These are phyloP conservation scores for Pygoscelis antarcticus DNA, from an alignment of 2,113 vertebrate genomes.

Conservation along the genomic window DNA sequence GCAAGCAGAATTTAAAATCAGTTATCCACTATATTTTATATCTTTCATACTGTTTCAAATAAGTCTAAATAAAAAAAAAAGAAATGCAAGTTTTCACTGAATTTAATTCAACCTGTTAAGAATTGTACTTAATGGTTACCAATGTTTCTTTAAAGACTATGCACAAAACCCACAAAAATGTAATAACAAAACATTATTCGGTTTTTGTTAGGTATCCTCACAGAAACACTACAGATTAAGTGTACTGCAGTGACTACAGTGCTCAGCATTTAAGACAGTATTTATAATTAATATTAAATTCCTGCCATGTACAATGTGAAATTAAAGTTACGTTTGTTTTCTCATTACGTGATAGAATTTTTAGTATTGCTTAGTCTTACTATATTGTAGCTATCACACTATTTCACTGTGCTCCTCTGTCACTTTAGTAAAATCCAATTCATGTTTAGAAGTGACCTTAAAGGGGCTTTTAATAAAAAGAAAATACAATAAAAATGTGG, in stretches of 20 bases:
- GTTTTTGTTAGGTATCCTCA: background rate
- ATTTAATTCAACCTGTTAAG: background rate
- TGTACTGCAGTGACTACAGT: background rate
- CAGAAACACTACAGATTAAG: background rate
- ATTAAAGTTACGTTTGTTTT: slow-evolving; percentile 1
- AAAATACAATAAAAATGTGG: background rate
- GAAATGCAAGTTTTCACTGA: background rate
- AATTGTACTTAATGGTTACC: background rate
- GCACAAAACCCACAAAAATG: background rate
- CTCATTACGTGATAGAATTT: background rate
- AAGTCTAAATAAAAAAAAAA: background rate
- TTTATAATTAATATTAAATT: slow-evolving; percentile 21
- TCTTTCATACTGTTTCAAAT: background rate
- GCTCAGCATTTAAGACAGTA: background rate
- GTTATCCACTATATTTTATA: background rate
- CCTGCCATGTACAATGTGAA: background rate
- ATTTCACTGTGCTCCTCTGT: background rate
- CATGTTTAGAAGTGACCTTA: background rate
- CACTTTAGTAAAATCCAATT: background rate
- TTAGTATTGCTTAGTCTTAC: background rate
- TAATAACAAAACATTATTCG: background rate
- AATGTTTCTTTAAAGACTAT: background rate
- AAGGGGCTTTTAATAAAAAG: background rate
- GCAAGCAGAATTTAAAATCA: background rate
- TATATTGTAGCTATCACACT: background rate